A percentile compares a stretch with the other conserved stretches of the same genome.
phyloP scores from a whole-genome alignment of 30 jellyfish, hydroid and myxozoan species.

The Turritopsis rubra region DNA sequence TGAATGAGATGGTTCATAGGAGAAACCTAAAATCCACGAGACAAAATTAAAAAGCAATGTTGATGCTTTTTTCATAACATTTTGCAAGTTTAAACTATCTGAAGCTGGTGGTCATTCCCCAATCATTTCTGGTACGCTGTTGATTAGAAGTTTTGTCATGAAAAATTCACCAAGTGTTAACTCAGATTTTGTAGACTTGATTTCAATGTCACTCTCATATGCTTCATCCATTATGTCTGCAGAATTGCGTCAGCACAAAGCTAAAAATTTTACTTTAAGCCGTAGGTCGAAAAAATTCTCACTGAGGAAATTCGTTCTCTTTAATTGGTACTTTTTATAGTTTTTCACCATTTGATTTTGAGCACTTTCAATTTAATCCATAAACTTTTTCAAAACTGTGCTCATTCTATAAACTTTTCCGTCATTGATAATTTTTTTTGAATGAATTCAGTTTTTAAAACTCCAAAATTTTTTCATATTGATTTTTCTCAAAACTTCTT shows the following conservation, averaged over 20 bases:
- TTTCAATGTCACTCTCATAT: neutral
- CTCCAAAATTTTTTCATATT: too few species aligned
- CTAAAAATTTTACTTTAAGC: neutral
- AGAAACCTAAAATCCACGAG: conserved; percentile 6
- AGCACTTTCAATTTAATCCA: neutral
- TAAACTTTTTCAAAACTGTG: conserved; percentile 2
- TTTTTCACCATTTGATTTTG: neutral
- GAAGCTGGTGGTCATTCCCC: conserved; percentile 8
- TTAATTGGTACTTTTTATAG: neutral
- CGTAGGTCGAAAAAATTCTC: neutral
- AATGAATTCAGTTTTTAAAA: too few species aligned
- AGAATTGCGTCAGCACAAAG: neutral
- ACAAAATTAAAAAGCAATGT: neutral
- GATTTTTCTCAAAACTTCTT: too few species aligned
- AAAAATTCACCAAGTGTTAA: neutral
- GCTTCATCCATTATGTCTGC: neutral
- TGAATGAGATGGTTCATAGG: neutral
- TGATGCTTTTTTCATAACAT: neutral
- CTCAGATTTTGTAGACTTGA: neutral
- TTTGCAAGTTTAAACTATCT: neutral
- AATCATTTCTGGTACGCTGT: neutral
- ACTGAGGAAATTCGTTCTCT: neutral
- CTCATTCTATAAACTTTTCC: neutral
- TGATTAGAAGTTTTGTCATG: neutral
- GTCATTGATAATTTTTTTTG: neutral